A percentile compares a stretch with the other conserved stretches of the same genome.
These are phyloP conservation scores for Germaria angustata DNA, from an alignment of 2,888 invertebrate species.

Conservation along the genomic window DNA sequence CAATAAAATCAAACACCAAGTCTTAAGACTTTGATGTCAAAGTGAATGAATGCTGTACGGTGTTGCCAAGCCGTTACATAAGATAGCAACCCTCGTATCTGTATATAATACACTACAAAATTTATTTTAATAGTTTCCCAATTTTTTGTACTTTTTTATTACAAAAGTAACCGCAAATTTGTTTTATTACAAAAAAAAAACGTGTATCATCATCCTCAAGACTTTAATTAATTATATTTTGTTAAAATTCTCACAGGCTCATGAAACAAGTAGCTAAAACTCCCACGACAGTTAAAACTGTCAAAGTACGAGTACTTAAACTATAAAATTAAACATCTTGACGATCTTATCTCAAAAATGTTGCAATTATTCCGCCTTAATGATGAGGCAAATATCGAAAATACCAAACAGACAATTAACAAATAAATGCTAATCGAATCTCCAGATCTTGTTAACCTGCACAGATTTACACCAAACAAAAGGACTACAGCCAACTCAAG, in stretches of 20 bases:
- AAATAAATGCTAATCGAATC: slow-evolving; percentile 40
- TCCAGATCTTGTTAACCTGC: slow-evolving; percentile 42
- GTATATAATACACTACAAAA: no score
- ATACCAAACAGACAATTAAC: slow-evolving; percentile 12
- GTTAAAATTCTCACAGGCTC: slow-evolving; percentile 23
- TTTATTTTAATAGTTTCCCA: no score
- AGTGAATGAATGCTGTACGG: no score
- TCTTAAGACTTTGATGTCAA: no score
- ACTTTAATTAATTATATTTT: slow-evolving; percentile 12
- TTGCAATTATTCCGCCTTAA: slow-evolving; percentile 60
- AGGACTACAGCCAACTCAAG: slow-evolving; percentile 30
- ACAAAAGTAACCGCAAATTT: slow-evolving; percentile 21
- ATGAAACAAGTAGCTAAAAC: not conserved
- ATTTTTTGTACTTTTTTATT: no score
- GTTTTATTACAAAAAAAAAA: not conserved
- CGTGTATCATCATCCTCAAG: slow-evolving; percentile 2
- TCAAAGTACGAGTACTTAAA: slow-evolving; percentile 51
- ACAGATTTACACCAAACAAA: not conserved
- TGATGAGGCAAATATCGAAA: slow-evolving; percentile 43
- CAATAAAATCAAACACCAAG: no score
- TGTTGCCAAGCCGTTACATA: no score
- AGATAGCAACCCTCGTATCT: no score
- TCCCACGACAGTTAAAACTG: slow-evolving; percentile 62
- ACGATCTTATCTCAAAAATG: slow-evolving; percentile 34
- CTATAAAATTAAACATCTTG: slow-evolving; percentile 4